Base-by-base conservation (phyloP, 1,140 invertebrate genomes). In the Tetramorium alpestre region DNA sequence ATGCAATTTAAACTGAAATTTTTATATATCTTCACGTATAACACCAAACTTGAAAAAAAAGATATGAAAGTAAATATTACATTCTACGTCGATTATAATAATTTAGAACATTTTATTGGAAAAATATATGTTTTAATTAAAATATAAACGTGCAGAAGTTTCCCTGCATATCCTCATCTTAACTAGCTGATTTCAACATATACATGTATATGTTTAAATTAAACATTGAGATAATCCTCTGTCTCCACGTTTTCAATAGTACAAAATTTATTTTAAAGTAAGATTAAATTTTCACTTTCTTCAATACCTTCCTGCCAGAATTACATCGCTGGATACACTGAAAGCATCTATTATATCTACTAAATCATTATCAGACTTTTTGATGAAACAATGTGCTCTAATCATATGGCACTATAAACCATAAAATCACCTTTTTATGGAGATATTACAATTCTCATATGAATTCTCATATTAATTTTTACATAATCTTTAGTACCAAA, bases 181-280 rank as follows among this genome's bases (percentile, higher is more conserved):
- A 73, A 67, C 28, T 62, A 62, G 44, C 13, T 62, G 56, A 91
- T 85, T 87, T 86, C 33, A 90, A 90, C 51, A 60, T 76, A 41
- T 72, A 33, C 3, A 33, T 33, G 3, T 75, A 28, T 7, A 62
- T 70, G 44, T 64, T 49, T 58, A 69, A 51, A 54, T 77, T 75
- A 70, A 86, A 86, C 58, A 76, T 22, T 22, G 60, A 22, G 72
- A 47, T 64, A 47, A 82, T 67, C 10, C 56, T 22, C 8, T 69
- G 82, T 87, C 13, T 69, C 6, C 13, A 18, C 11, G 65, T 76
- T 90, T 60, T 67, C 49, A 22, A 62, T 67, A 28, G 73, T 86
- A 88, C 60, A 86, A 90, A 90, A 90, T 88, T 86, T 72, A 60
- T 51, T 2, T 38, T 86, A 73, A 82, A 86, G 69, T 51, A 81